Conservation (phyloP, 2,113 vertebrate species). For the Malurus alboscapulatus region DNA sequence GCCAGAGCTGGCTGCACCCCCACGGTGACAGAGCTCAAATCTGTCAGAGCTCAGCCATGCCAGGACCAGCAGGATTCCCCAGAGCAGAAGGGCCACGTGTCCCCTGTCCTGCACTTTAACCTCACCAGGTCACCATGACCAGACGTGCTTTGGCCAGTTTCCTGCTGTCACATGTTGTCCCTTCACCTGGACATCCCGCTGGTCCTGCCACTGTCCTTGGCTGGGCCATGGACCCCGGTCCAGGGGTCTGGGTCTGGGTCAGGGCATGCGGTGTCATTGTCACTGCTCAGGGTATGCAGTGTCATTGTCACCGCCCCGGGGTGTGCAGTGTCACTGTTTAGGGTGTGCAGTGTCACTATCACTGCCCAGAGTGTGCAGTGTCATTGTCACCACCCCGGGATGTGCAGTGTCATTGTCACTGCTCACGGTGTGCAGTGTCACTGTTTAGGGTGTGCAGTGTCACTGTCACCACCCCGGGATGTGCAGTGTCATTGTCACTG, state of each 20-base stretch:
- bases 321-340: not conserved
- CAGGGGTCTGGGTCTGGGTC: not conserved
- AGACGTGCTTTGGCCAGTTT: not conserved
- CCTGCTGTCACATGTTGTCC: not conserved
- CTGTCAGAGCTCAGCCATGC: not conserved
- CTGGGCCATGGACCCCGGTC: rapidly evolving
- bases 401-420: not conserved
- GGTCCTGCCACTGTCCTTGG: not conserved
- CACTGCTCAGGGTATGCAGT: not conserved
- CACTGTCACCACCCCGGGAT: no score
- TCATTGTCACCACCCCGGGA: not conserved
- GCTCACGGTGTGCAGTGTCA: not conserved
- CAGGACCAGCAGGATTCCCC: not conserved
- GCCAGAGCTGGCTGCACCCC: not conserved
- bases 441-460: not conserved
- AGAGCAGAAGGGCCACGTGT: not conserved
- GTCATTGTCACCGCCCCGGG: not conserved
- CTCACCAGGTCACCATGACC: not conserved
- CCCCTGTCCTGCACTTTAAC: slow-evolving; percentile 26
- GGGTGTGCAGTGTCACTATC: not conserved
- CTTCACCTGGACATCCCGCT: not conserved
- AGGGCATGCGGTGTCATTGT: not conserved
- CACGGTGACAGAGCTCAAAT: not conserved
- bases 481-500: not conserved
- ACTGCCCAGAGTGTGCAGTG: not conserved